Evolutionary conservation across 2,797 vertebrate species (phyloP), one percentile per base, ranked within the genome.

Genomic region (Cryptoblepharus egeriae): DNA sequence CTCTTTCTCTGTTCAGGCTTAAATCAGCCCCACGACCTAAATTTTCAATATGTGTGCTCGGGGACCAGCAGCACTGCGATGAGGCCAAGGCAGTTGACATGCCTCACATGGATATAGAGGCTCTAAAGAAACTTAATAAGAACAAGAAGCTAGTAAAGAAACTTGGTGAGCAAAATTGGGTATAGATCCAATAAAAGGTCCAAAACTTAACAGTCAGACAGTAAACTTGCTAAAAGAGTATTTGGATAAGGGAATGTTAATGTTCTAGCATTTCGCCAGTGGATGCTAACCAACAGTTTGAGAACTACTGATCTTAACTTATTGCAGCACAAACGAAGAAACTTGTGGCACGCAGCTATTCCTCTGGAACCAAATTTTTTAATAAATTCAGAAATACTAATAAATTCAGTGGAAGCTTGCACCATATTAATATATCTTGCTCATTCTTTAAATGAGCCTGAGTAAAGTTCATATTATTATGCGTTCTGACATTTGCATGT

Each of bases 91-190:
- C 97, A 0, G 98, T 98, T 0, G 97, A 98, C 0, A 93, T 99
- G 76, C 98, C 98, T 35, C 98, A 99, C 94, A 99, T 99, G 98
- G 98, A 99, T 89, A 99, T 99, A 0, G 98, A 99, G 89, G 98
- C 98, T 9, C 94, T 99, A 60, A 99, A 99, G 93, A 99, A 99
- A 52, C 97, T 99, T 1, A 99, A 99, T 94, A 99, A 99, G 86
- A 99, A 99, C 78, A 99, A 99, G 91, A 99, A 99, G 81, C 28
- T 99, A 86, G 98, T 99, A 81, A 99, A 99, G 94, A 99, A 99
- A 85, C 94, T 99, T n/a, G 98, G 99, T 99, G 91, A 55, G 96
- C 88, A n/a, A 1, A 16, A 58, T 11, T 22, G 13, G 10, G 30
- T 73, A 55, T 55, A 18, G 49, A 22, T 11, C 70, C 70, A 55